A percentile compares a stretch with the other conserved stretches of the same genome.
These are phyloP conservation scores for Polydrusus tereticollis DNA, from an alignment of 2,888 invertebrate species.

Conservation along the genomic window DNA sequence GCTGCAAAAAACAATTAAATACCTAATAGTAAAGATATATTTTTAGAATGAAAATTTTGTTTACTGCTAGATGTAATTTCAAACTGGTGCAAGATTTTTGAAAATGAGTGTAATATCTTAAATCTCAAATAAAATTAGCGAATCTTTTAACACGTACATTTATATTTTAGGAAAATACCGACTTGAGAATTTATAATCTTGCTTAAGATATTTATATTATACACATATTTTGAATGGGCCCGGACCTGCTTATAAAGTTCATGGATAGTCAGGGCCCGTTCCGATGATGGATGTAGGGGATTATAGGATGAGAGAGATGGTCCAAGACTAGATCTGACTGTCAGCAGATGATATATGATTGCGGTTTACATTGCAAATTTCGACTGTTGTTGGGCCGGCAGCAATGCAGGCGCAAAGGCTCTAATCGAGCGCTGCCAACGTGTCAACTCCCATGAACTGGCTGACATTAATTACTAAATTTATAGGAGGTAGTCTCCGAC, in stretches of 20 bases:
- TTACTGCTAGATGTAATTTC: no score
- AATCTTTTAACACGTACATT: no score
- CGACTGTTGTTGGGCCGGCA: conserved; percentile 33
- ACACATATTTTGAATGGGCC: conserved; percentile 6
- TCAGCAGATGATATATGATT: conserved; percentile 63
- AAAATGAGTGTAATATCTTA: no score
- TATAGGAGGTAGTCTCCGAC: neutral
- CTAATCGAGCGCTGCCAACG: conserved; percentile 23
- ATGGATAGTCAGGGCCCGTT: conserved; percentile 30
- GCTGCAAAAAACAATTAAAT: no score
- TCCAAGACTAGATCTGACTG: conserved; percentile 64
- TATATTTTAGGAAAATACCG: neutral
- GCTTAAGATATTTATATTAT: neutral
- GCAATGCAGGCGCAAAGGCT: conserved; percentile 12
- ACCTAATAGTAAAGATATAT: no score
- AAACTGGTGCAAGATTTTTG: no score
- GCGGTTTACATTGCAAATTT: conserved; percentile 61
- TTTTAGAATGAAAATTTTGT: no score
- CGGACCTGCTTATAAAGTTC: conserved; percentile 28
- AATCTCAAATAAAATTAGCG: no score
- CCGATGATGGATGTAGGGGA: conserved; percentile 63
- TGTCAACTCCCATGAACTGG: conserved; percentile 24
- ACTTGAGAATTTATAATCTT: neutral
- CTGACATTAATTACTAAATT: conserved; percentile 34
- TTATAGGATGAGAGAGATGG: conserved; percentile 62